Percentiles rank a stretch among this genome's conserved stretches.
Evolutionary conservation across 2,797 vertebrate species (phyloP).

Genomic region (Coccyzus lansbergi): DNA sequence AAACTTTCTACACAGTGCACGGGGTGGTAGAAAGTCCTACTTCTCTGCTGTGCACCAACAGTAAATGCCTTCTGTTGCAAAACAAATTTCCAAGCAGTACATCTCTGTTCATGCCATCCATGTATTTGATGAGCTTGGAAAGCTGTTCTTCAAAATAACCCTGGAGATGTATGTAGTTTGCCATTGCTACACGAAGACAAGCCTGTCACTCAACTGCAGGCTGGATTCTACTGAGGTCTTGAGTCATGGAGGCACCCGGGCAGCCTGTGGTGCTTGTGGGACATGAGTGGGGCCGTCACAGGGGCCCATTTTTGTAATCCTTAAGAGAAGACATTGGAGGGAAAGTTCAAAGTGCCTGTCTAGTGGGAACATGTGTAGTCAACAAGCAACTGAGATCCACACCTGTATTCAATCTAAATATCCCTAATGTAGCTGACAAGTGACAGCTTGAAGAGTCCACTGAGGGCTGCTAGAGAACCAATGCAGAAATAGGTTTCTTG

Average conservation of each 20-base stretch:
- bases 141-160: neutral
- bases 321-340: neutral
- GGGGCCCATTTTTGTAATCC: neutral
- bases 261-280: neutral
- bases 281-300: neutral
- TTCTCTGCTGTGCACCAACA: neutral
- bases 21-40: neutral
- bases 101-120: neutral
- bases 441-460: neutral
- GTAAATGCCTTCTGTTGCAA: neutral
- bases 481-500: neutral
- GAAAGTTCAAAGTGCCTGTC: neutral
- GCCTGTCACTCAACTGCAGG: rapidly evolving
- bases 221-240: neutral
- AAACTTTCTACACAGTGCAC: rapidly evolving
- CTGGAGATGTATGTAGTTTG: neutral
- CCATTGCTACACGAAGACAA: neutral
- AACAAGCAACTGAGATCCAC: neutral
- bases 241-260: neutral
- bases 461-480: neutral
- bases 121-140: neutral
- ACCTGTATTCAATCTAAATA: neutral
- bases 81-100: neutral
- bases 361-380: neutral
- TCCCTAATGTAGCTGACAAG: neutral